These are phyloP conservation scores for Xylophagus ater DNA, from an alignment of 2,888 invertebrate species.

Conservation along the genomic window DNA sequence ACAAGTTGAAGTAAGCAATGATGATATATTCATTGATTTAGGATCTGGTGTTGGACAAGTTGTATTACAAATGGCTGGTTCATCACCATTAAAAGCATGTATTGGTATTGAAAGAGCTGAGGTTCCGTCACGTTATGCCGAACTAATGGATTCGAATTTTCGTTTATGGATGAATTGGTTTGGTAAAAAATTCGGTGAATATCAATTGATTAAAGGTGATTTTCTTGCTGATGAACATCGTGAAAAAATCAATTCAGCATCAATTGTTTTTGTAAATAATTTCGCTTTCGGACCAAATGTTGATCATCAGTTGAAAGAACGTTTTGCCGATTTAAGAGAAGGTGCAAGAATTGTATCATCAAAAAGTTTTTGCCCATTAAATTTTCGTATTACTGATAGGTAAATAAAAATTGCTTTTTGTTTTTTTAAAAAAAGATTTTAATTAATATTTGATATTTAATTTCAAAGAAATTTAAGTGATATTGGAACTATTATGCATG, in stretches of 20 bases:
- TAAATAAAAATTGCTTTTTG: conserved; percentile 18
- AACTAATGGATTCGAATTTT: conserved; percentile 85
- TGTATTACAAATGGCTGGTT: conserved; percentile 95
- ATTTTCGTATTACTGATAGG: conserved; percentile 91
- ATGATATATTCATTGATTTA: conserved; percentile 96
- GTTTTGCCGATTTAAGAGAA: conserved; percentile 91
- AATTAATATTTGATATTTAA: conserved; percentile 2
- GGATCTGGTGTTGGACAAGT: conserved; percentile 99
- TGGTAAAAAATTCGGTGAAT: conserved; percentile 87
- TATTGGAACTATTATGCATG: conserved; percentile 98
- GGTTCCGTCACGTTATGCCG: conserved; percentile 89
- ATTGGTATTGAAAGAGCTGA: conserved; percentile 96
- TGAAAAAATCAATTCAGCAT: conserved; percentile 86
- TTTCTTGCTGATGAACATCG: conserved; percentile 86
- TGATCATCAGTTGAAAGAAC: conserved; percentile 91
- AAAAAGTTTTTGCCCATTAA: conserved; percentile 96
- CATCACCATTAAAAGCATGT: conserved; percentile 82
- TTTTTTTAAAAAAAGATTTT: neutral
- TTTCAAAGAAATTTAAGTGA: conserved; percentile 76
- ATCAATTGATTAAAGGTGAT: conserved; percentile 86
- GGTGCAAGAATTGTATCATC: conserved; percentile 96
- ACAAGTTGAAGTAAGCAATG: conserved; percentile 80
- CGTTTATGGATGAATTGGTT: conserved; percentile 97
- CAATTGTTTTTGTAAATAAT: conserved; percentile 98
- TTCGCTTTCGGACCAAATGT: conserved; percentile 98